Evolutionary conservation across 1,140 invertebrate genomes (phyloP), one percentile per base, ranked within the genome.

Genomic region (Ceratina australensis): DNA sequence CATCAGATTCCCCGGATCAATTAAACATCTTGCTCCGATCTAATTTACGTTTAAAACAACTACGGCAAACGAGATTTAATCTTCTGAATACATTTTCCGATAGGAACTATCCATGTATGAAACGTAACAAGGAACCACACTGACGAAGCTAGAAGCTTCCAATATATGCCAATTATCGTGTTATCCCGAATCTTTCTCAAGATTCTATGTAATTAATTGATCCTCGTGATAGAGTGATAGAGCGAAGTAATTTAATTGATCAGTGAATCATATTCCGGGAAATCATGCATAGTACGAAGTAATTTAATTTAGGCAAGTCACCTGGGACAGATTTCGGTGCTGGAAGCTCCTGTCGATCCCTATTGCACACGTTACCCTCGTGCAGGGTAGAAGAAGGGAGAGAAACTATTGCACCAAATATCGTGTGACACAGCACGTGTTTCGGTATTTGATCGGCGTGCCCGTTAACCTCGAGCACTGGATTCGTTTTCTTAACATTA

Each of bases 371-470:
- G 47, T 80, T 67, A 65, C 18, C n/a, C n/a, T n/a, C n/a, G n/a
- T 60, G 28, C 49, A 47, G 56, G 49, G 65, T 73, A 42, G 28
- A 65, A 24, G 18, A 28, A 33, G 33, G 15, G 26, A n/a, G 33
- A 22, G 5, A 47, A 73, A 72, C 42, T 83, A 81, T 84, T 84
- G 83, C 82, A 84, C 83, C 73, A n/a, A 69, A 65, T 78, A 22
- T 24, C n/a, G 65, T 66, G 73, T 73, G 60, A 59, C 42, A 83
- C 59, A 74, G 71, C 68, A 60, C 78, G 69, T 59, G 47, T 65
- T 65, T 68, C 57, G 57, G 76, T 72, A 83, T 83, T 72, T 22
- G 50, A 71, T 20, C 28, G 33, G 63, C 20, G 28, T 47, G 33
- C 28, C 8, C 33, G 42, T 28, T 74, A 13, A 50, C 57, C 54